A percentile compares a stretch with the other conserved stretches of the same genome.
Conservation (phyloP, 2,113 vertebrate species). For the Montifringilla adamsi region DNA sequence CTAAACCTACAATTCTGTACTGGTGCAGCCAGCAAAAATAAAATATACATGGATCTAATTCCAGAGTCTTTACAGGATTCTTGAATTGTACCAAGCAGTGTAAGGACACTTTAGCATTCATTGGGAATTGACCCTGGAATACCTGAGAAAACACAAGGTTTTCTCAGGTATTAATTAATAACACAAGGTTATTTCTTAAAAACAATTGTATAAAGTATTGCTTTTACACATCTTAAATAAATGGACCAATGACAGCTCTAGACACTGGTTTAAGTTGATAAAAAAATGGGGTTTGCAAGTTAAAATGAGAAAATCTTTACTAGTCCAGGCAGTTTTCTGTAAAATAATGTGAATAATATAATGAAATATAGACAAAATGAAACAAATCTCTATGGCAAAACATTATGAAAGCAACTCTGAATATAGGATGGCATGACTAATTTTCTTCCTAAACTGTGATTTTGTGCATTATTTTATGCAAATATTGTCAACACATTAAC, state of each 20-base stretch:
- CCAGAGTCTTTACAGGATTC: background rate
- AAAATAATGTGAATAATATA: background rate
- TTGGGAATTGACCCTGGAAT: fast-evolving
- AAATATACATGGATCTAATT: background rate
- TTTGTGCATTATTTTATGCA: background rate
- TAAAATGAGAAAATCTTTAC: background rate
- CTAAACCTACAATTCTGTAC: background rate
- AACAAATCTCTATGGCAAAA: background rate
- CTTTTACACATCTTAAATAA: background rate
- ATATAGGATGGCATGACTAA: background rate
- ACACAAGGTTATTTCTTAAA: background rate
- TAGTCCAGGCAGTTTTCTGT: background rate
- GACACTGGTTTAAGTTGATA: background rate
- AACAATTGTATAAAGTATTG: background rate
- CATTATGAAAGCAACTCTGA: background rate
- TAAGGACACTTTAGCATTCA: background rate
- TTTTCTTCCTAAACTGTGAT: background rate
- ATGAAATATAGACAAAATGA: background rate
- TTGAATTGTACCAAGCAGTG: background rate
- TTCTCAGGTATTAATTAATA: too few species aligned
- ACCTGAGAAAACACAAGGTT: background rate
- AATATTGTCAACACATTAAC: background rate
- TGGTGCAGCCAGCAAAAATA: background rate
- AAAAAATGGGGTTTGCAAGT: background rate
- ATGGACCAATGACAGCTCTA: background rate